Evolutionary conservation across 2,888 invertebrate species (phyloP).

Genomic region (Odontothrips loti): DNA sequence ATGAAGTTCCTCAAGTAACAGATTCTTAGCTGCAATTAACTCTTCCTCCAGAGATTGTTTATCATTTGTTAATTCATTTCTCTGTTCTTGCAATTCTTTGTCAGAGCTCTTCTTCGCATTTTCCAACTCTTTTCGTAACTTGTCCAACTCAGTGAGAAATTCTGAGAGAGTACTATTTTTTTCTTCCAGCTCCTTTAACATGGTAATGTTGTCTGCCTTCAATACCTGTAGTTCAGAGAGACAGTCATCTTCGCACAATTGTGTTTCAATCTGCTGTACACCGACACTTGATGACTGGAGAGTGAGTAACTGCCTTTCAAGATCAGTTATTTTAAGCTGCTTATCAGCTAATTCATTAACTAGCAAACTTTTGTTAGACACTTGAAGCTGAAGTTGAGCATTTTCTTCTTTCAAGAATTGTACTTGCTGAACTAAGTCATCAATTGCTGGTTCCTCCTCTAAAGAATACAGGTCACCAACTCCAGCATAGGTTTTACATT

Average conservation of each 20-base stretch:
- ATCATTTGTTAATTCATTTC: not conserved
- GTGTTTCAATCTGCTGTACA: not conserved
- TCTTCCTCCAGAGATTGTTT: not conserved
- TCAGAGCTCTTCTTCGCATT: no score
- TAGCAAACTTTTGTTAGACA: not conserved
- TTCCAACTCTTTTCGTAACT: no score
- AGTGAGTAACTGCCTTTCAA: not conserved
- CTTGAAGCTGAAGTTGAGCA: not conserved
- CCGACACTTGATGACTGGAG: not conserved
- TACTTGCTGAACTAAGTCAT: not conserved
- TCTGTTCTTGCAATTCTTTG: no score
- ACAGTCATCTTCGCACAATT: no score
- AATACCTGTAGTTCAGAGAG: no score
- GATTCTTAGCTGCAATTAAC: not conserved
- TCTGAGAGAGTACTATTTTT: no score
- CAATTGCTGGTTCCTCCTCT: not conserved
- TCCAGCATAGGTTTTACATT: not conserved
- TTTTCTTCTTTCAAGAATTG: not conserved
- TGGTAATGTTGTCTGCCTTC: no score
- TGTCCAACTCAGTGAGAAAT: no score
- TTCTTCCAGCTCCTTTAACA: no score
- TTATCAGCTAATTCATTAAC: not conserved
- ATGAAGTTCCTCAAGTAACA: no score
- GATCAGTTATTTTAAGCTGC: not conserved
- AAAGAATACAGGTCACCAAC: not conserved